These are phyloP conservation scores for Apostichopus parvimensis DNA, from an alignment of 35 echinoderm and acorn worm species.

Conservation along the genomic window DNA sequence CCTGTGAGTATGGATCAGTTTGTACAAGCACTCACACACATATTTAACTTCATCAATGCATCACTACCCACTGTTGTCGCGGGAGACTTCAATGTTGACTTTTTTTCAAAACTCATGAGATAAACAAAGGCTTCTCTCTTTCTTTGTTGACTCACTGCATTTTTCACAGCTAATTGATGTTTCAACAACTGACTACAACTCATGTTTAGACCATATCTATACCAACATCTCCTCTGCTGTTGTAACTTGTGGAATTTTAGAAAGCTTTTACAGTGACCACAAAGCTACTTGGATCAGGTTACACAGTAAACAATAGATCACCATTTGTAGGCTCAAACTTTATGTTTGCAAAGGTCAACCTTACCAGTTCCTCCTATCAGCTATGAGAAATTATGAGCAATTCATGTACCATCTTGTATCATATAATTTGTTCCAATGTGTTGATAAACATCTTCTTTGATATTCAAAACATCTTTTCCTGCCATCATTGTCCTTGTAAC, in stretches of 20 bases:
- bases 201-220: constrained; percentile 55
- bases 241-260: not conserved
- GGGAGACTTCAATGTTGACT: constrained; percentile 37
- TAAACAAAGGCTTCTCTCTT: not conserved
- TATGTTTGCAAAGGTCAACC: no score
- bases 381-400: no score
- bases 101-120: not conserved
- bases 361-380: no score
- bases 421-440: no score
- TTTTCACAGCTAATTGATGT: constrained; percentile 7
- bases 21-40: not conserved
- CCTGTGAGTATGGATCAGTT: not conserved
- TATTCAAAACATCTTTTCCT: no score
- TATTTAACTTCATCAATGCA: not conserved
- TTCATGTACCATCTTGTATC: no score
- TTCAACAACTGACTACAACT: constrained; percentile 32
- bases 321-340: no score
- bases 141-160: not conserved
- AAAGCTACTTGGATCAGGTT: not conserved
- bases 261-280: no score
- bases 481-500: no score
- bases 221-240: not conserved
- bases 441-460: no score
- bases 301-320: no score
- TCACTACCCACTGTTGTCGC: not conserved